Conservation (phyloP, 2,113 vertebrate species). For the Tachuris rubrigastra region DNA sequence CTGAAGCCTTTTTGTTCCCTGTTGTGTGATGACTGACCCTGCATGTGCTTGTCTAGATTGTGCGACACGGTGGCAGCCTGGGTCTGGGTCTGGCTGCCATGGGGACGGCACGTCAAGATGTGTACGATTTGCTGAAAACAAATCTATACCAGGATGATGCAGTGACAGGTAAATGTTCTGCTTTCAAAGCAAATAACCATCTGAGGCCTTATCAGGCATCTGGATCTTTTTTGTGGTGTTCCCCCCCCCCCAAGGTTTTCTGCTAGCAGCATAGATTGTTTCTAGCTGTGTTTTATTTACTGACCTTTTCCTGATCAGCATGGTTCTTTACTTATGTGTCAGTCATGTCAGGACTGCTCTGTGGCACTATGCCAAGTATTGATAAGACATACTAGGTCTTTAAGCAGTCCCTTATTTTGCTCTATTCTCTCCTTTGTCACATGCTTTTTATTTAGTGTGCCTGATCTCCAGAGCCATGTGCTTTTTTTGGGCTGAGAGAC, state of each 20-base stretch:
- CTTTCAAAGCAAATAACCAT: slow-evolving; percentile 28
- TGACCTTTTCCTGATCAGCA: not conserved
- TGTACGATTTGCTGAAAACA: slow-evolving; percentile 96
- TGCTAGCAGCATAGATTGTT: not conserved
- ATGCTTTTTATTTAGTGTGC: not conserved
- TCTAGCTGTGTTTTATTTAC: not conserved
- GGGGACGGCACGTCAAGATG: slow-evolving; percentile 96
- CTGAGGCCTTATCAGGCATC: not conserved
- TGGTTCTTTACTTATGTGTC: not conserved
- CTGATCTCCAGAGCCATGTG: not conserved
- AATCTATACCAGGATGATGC: slow-evolving; percentile 99
- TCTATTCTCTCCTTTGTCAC: not conserved
- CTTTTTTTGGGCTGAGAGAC: not conserved
- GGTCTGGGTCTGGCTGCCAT: slow-evolving; percentile 95
- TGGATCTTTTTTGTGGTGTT: not conserved
- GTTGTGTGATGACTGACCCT: not conserved
- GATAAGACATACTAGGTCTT: not conserved
- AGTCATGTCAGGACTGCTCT: not conserved
- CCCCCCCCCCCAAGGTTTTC: not conserved
- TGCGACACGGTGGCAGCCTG: slow-evolving; percentile 94
- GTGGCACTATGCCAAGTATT: not conserved
- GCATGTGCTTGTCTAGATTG: slow-evolving; percentile 80
- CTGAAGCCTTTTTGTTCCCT: not conserved
- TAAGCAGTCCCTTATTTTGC: not conserved
- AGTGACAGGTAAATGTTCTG: slow-evolving; percentile 85